phyloP scores from a whole-genome alignment of 2,797 vertebrate species.

The Muraenolepis orangiensis region DNA sequence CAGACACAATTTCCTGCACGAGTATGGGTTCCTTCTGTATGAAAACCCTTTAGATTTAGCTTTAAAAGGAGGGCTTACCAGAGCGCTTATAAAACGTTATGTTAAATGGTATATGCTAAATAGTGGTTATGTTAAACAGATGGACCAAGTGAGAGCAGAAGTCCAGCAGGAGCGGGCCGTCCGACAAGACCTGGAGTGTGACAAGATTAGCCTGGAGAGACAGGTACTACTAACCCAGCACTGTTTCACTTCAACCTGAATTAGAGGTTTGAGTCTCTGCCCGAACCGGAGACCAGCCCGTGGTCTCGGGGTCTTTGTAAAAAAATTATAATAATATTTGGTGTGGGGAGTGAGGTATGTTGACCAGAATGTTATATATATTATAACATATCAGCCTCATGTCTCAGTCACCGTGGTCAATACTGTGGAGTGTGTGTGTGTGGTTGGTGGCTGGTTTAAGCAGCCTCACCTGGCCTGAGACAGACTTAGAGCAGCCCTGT shows the following conservation, averaged over 20 bases:
- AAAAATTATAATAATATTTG: too few relatives aligned
- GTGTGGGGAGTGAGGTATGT: too few relatives aligned
- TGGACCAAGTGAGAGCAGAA: constrained; percentile 89
- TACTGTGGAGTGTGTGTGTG: too few relatives aligned
- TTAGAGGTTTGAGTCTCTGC: not conserved
- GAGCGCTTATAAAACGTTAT: not conserved
- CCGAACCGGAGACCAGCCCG: too few relatives aligned
- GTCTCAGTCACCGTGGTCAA: too few relatives aligned
- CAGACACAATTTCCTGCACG: constrained; percentile 57
- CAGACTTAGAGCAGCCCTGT: too few relatives aligned
- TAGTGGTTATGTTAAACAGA: constrained; percentile 65
- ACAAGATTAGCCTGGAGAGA: constrained; percentile 93
- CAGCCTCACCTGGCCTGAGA: too few relatives aligned
- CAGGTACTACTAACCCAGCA: constrained; percentile 73
- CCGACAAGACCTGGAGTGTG: constrained; percentile 92
- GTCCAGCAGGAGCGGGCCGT: constrained; percentile 85
- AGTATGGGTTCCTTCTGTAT: constrained; percentile 28
- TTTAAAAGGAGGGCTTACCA: not conserved
- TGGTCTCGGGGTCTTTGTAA: too few relatives aligned
- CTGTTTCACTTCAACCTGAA: not conserved
- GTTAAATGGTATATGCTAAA: not conserved
- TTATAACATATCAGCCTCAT: too few relatives aligned
- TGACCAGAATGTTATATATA: too few relatives aligned
- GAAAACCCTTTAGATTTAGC: constrained; percentile 25
- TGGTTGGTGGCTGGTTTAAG: too few relatives aligned